Evolutionary conservation across 2,797 vertebrate species (phyloP).

Genomic region (Strix occidentalis): DNA sequence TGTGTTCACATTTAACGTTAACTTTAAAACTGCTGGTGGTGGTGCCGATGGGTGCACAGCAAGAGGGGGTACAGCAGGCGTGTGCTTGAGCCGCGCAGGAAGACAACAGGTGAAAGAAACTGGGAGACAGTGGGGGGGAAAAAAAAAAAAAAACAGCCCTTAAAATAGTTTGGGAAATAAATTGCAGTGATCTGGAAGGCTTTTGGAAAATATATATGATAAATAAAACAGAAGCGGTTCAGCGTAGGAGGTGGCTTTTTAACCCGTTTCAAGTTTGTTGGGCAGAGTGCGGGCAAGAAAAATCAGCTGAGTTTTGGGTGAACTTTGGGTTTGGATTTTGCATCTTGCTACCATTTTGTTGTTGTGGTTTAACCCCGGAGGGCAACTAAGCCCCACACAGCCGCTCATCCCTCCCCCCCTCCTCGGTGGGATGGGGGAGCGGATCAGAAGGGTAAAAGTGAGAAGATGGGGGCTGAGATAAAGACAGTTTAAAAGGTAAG

Average conservation of each 20-base stretch:
- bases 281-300: not conserved
- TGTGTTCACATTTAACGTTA: not conserved
- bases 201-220: not conserved
- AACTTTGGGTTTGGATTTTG: not conserved
- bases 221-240: not conserved
- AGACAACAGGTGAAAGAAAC: not conserved
- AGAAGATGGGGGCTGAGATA: no score
- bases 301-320: no score
- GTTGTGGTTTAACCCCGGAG: no score
- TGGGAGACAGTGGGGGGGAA: not conserved
- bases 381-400: no score
- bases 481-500: no score
- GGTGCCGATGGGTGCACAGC: not conserved
- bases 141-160: not conserved
- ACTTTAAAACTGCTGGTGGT: not conserved
- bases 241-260: not conserved
- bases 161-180: not conserved
- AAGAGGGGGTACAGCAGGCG: not conserved
- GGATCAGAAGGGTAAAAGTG: no score
- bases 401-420: no score
- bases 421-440: no score
- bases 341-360: not conserved
- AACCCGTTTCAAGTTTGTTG: not conserved
- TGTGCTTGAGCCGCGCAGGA: not conserved
- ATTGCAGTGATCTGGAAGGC: not conserved